Percentiles rank a stretch among this genome's conserved stretches.
Conservation (phyloP, 1,140 invertebrate species). For the Octopus sinensis region DNA sequence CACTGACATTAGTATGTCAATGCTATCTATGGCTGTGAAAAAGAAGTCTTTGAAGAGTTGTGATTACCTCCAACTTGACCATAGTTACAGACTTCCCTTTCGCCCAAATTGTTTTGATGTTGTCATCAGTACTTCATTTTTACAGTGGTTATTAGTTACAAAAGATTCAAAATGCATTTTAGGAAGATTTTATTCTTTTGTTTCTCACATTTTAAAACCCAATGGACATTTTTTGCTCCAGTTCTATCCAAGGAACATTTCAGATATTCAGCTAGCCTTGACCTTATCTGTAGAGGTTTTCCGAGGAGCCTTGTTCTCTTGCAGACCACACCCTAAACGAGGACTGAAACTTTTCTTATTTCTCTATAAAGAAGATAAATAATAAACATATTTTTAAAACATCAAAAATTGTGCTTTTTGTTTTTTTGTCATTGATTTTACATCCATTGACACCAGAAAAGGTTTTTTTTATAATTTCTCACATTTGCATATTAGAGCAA, state of each 20-base stretch:
- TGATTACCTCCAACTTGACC: constrained; percentile 26
- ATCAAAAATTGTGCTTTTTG: neutral
- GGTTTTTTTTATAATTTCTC: neutral
- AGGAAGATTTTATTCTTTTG: constrained; percentile 20
- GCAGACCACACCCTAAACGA: constrained; percentile 26
- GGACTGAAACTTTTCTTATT: constrained; percentile 31
- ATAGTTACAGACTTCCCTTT: constrained; percentile 22
- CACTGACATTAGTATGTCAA: constrained; percentile 24
- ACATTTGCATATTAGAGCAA: neutral
- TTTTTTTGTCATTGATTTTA: neutral
- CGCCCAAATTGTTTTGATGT: constrained; percentile 23
- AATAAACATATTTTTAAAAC: neutral
- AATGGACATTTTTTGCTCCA: constrained; percentile 24
- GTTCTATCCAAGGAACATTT: constrained; percentile 25
- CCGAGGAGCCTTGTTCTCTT: constrained; percentile 24
- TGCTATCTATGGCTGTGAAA: constrained; percentile 10
- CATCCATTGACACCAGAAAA: neutral
- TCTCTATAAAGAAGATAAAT: constrained; percentile 16
- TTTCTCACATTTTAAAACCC: constrained; percentile 18
- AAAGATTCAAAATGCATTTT: constrained; percentile 4
- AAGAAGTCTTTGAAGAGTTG: constrained; percentile 11
- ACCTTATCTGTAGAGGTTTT: constrained; percentile 20
- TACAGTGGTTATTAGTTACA: constrained; percentile 30
- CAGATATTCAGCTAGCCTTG: constrained; percentile 19
- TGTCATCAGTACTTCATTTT: constrained; percentile 27